Base-by-base conservation (phyloP, 2,888 invertebrate genomes). In the Parasteatoda lunata region DNA sequence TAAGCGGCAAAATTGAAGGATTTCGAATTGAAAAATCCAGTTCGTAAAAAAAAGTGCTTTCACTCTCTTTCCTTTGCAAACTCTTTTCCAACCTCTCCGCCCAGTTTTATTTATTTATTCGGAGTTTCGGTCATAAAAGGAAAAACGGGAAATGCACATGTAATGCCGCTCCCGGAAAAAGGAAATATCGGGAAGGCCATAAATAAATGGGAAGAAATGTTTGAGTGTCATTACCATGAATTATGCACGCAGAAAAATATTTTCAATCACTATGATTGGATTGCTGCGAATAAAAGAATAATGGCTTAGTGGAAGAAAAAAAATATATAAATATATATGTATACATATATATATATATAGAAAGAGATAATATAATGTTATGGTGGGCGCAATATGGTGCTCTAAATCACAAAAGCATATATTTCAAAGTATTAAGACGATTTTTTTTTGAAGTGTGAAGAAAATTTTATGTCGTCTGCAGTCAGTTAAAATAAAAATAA, bases 201-300 rank as follows among this genome's bases (percentile, higher is more conserved):
- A 85, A 85, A 85, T 85, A 85, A 85, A 77, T 64, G 76, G 85
- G 47, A 54, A 80, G 73, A 69, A 48, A 85, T 79, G 75, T 48
- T 59, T n/a, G 65, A 79, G 79, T 75, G 85, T 80, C 76, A 84
- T 84, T 84, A 84, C 78, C 84, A 78, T 84, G 84, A 84, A 84
- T 78, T 79, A 84, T 84, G 84, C 84, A 79, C 48, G 45, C 30
- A 9, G n/a, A 64, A n/a, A 75, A 52, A 85, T 79, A 79, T 85
- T 85, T 85, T 85, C 85, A 85, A 85, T 85, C 85, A 75, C 75
- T 30, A 70, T 11, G 49, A 76, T 75, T 79, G 85, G 77, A 79
- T 85, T 80, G 54, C 68, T 72, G 64, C 15, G 54, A 45, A 75
- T 68, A 85, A 70, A 80, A 80, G 54, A 78, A 79, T 77, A 85